Evolutionary conservation across 2,113 vertebrate genomes (phyloP).

Genomic region (Zingel zingel): DNA sequence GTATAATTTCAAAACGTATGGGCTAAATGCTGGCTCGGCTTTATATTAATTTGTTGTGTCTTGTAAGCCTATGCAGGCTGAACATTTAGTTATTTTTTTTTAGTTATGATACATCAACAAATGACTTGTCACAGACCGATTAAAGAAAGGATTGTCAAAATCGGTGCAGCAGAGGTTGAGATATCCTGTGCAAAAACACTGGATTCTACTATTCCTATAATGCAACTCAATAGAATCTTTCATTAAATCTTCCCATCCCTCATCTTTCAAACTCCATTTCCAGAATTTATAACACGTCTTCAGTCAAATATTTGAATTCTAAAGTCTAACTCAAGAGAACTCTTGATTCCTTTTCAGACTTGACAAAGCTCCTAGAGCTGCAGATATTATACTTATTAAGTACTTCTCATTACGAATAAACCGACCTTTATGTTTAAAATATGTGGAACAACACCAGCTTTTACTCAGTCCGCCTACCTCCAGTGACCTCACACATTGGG

Average conservation of each 20-base stretch:
- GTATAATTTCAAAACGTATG: no score
- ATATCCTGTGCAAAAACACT: background rate
- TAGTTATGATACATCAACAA: background rate
- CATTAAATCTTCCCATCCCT: background rate
- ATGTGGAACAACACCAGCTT: conserved; percentile 26
- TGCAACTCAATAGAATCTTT: no score
- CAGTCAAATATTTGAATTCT: background rate
- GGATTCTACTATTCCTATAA: no score
- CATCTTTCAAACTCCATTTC: background rate
- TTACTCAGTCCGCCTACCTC: conserved; percentile 79
- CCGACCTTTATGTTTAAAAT: background rate
- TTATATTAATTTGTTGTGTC: background rate
- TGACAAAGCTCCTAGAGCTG: background rate
- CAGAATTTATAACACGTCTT: background rate
- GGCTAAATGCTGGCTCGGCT: no score
- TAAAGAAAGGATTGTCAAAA: no score
- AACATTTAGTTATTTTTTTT: background rate
- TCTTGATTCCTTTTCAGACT: background rate
- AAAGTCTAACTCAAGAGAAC: background rate
- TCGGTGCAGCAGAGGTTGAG: background rate
- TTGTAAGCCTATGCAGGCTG: background rate
- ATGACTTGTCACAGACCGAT: no score
- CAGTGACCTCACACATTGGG: conserved; percentile 96
- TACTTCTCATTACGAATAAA: background rate
- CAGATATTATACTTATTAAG: background rate